A percentile compares a stretch with the other conserved stretches of the same genome.
Conservation (phyloP, 2,888 invertebrate genomes). For the Macaria liturata region DNA sequence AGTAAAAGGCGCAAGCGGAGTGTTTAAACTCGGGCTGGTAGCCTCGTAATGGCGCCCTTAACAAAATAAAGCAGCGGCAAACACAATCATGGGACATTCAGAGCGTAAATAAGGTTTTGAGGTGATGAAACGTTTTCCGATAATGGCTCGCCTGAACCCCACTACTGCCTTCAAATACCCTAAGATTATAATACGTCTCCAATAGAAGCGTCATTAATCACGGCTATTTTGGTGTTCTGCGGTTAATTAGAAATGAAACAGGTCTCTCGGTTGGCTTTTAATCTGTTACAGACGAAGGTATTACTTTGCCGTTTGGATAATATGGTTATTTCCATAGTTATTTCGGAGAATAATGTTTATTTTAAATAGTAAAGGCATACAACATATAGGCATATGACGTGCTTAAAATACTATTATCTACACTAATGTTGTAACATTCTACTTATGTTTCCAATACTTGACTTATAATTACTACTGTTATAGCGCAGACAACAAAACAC, state of each 20-base stretch:
- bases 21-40: slow-evolving; percentile 27
- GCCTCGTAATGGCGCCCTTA: slow-evolving; percentile 29
- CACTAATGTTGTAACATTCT: no score
- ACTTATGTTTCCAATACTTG: no score
- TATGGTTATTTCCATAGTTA: no score
- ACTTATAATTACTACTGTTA: no score
- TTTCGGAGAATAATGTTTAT: no score
- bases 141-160: slow-evolving; percentile 48
- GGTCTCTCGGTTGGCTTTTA: background rate
- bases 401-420: no score
- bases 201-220: slow-evolving; percentile 28
- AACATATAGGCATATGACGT: no score
- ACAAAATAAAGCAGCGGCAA: slow-evolving; percentile 34
- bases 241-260: slow-evolving; percentile 11
- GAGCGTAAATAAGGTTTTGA: slow-evolving; percentile 46
- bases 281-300: no score
- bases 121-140: slow-evolving; percentile 55
- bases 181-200: slow-evolving; percentile 29
- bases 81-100: slow-evolving; percentile 45
- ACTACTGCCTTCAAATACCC: slow-evolving; percentile 33
- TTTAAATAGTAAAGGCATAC: no score
- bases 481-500: no score
- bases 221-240: slow-evolving; percentile 14
- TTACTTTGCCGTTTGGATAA: no score
- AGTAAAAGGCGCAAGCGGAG: slow-evolving; percentile 22